Percentiles rank a stretch among this genome's conserved stretches.
Conservation (phyloP, 2,888 invertebrate genomes). For the Luffia ferchaultella region DNA sequence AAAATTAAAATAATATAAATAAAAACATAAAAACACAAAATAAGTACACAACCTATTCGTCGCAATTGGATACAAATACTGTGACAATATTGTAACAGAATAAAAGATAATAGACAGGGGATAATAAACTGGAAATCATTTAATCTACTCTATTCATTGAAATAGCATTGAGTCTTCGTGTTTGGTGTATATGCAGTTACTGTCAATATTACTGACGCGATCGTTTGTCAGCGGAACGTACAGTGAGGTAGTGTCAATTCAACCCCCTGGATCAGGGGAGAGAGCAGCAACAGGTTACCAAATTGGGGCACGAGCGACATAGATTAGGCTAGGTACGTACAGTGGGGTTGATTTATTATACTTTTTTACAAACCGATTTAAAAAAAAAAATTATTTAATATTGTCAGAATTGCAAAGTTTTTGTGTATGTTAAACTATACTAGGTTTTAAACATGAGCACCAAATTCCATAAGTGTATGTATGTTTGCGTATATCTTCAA, state of each 20-base stretch:
- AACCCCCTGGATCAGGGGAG: neutral
- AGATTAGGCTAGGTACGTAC: neutral
- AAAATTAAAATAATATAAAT: neutral
- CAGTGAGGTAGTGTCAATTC: neutral
- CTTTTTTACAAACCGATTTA: neutral
- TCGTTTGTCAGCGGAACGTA: neutral
- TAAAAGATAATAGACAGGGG: neutral
- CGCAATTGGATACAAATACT: neutral
- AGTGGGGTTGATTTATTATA: neutral
- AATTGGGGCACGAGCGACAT: neutral
- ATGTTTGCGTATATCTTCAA: neutral
- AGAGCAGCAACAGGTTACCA: neutral
- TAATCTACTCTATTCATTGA: neutral
- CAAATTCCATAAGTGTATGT: neutral
- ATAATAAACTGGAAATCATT: neutral
- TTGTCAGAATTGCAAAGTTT: too few species aligned
- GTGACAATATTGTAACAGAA: neutral
- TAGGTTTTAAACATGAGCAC: too few species aligned
- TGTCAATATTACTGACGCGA: neutral
- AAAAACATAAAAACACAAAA: neutral
- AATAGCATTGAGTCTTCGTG: neutral
- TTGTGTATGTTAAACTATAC: too few species aligned
- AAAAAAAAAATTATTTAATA: too few species aligned
- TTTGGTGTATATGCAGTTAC: neutral
- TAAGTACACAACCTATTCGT: neutral